Percentiles rank a stretch among this genome's conserved stretches.
Conservation (phyloP, 2,797 vertebrate species). For the Uromys caudimaculatus region DNA sequence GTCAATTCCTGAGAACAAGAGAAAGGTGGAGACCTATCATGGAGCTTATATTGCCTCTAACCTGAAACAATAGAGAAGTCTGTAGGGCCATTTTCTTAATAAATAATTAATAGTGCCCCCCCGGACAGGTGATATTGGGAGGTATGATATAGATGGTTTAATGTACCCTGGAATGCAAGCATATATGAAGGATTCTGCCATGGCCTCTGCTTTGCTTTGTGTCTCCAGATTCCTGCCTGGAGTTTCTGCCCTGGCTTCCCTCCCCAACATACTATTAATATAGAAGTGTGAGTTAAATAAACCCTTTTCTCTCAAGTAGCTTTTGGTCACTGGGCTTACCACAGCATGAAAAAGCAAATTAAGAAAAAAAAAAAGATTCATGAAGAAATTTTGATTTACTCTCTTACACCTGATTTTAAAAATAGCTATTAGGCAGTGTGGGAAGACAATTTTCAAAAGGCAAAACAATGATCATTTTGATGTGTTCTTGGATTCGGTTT, state of each 20-base stretch:
- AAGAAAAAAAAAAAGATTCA: neutral
- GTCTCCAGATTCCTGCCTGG: neutral
- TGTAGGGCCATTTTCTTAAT: neutral
- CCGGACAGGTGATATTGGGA: neutral
- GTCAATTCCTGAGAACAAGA: neutral
- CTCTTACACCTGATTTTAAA: conserved; percentile 24
- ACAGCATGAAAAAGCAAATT: neutral
- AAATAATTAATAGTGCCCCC: neutral
- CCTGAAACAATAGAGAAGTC: neutral
- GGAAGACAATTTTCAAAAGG: neutral
- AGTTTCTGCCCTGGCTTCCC: neutral
- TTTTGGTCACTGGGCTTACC: neutral
- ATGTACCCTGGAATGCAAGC: neutral
- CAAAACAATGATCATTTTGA: neutral
- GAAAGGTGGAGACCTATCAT: neutral
- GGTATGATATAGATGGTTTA: neutral
- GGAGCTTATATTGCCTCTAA: neutral
- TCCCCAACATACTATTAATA: neutral
- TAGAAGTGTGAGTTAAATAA: neutral
- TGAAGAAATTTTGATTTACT: neutral
- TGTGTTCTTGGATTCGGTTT: too few relatives aligned
- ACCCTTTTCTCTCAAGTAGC: neutral
- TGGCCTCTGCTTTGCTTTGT: neutral
- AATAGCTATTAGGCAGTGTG: neutral
- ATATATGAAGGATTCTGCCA: neutral